phyloP scores from a whole-genome alignment of 2,113 vertebrate genomes.

The Gymnobelideus leadbeateri region DNA sequence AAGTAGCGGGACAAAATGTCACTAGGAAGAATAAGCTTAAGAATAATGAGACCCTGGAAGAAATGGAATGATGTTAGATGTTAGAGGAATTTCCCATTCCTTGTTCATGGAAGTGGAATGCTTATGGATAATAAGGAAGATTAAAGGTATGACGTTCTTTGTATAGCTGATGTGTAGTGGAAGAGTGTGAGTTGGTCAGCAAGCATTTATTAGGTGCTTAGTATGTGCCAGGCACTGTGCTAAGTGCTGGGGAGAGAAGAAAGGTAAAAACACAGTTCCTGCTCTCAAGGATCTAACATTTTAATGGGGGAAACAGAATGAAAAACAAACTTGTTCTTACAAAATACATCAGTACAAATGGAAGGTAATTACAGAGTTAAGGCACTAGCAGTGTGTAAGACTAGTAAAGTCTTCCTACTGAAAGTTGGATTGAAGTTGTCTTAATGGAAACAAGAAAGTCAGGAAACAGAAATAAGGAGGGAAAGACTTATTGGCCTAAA shows the following conservation, averaged over 20 bases:
- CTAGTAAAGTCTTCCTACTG: neutral
- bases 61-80: neutral
- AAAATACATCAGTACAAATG: neutral
- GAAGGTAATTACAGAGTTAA: neutral
- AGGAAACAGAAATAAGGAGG: neutral
- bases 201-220: neutral
- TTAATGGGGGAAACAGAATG: neutral
- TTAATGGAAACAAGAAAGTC: neutral
- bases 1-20: no score
- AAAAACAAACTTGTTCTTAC: neutral
- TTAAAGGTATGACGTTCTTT: neutral
- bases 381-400: neutral
- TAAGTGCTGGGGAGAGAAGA: neutral
- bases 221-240: neutral
- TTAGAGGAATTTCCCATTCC: neutral
- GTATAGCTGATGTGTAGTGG: neutral
- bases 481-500: neutral
- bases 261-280: neutral
- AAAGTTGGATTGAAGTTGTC: neutral
- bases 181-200: neutral
- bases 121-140: neutral
- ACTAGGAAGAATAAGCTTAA: neutral
- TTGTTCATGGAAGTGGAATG: neutral
- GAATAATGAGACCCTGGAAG: neutral
- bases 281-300: neutral